Evolutionary conservation across 2,888 invertebrate genomes (phyloP), one percentile per base, ranked within the genome.

Genomic region (Nymphalis urticae): DNA sequence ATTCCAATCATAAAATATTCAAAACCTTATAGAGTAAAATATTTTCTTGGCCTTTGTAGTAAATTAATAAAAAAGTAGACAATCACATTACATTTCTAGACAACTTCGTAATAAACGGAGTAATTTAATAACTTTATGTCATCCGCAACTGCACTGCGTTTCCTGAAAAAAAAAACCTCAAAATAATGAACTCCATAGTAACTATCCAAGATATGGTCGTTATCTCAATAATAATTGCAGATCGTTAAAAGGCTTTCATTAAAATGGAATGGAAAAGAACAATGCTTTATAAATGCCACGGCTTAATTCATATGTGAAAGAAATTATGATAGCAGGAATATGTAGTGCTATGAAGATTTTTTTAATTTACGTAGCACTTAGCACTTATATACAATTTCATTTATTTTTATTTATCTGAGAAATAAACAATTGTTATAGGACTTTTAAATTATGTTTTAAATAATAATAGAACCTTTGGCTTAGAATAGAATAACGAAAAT

Each of bases 231-330:
- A 70, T 66, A 66, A 66, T 70, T 70, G 70, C 63, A 53, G 62
- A 62, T 66, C 63, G 63, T 69, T 70, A 71, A 58, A 72, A 64
- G 58, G 64, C 66, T 62, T 72, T 72, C 71, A 72, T 72, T 72
- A 71, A 72, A 72, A 72, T 66, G 61, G 63, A 63, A 63, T 53
- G 21, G 58, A 62, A 62, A 58, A 50, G 50, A 66, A 66, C 62
- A 65, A 69, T 69, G 61, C 65, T 65, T 58, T 62, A 48, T 62
- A 66, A 70, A 63, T 66, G 42, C 27, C 48, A 60, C 58, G 13
- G 48, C 48, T 21, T 63, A 42, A 62, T 62, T 51, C 63, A 60
- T 50, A 67, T 53, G 61, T 59, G 59, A 42, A 61, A 62, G 53
- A 54, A 27, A 61, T 68, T n/a, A 56, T 54, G 60, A 54, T 53